Conservation (phyloP, 2,113 vertebrate species). For the Sylvietta virens region DNA sequence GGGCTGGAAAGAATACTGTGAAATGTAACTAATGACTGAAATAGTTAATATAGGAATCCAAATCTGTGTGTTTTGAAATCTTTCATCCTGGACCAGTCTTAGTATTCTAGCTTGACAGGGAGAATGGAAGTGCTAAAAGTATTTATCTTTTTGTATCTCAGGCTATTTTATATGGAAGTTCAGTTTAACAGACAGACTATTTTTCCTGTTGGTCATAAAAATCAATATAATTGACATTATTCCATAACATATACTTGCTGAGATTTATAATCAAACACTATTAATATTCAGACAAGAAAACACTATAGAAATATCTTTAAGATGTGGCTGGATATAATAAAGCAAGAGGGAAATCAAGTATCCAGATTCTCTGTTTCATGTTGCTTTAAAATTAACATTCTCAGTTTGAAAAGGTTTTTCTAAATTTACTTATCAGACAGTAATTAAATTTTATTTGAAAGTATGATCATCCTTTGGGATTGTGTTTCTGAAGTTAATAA, state of each 20-base stretch:
- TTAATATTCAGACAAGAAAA: neutral
- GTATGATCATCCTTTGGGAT: neutral
- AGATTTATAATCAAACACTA: neutral
- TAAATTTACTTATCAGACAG: neutral
- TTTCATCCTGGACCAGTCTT: neutral
- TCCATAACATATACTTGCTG: neutral
- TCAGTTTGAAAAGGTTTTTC: neutral
- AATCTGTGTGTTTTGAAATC: neutral
- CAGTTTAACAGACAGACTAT: neutral
- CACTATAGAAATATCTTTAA: neutral
- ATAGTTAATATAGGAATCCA: neutral
- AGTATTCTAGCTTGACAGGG: neutral
- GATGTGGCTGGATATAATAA: neutral
- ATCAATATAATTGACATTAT: neutral
- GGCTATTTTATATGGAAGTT: neutral
- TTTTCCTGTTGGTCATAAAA: neutral
- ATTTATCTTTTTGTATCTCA: neutral
- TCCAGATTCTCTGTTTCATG: neutral
- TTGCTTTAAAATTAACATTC: neutral
- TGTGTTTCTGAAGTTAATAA: neutral
- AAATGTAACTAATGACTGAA: neutral
- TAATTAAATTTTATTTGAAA: neutral
- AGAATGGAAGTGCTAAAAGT: neutral
- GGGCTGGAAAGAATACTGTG: neutral
- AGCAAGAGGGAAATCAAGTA: neutral